These are phyloP conservation scores for Beaufortia kweichowensis DNA, from an alignment of 2,113 vertebrate genomes.

Conservation along the genomic window DNA sequence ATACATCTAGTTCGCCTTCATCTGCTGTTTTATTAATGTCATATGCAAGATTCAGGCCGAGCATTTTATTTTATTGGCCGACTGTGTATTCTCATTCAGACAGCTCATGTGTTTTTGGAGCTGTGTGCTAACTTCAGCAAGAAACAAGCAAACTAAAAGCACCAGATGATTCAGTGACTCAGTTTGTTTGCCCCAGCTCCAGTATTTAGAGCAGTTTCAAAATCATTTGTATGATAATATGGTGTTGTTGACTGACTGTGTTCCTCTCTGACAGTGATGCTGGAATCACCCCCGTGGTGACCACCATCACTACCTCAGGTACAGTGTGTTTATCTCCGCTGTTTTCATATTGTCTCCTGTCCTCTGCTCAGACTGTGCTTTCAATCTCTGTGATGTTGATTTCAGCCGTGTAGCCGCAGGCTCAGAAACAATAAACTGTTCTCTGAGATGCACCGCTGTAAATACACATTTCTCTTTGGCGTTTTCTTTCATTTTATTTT, in stretches of 20 bases:
- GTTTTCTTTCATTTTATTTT: conserved; percentile 37
- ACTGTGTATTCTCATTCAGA: background rate
- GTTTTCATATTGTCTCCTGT: conserved; percentile 27
- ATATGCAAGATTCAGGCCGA: too few relatives aligned
- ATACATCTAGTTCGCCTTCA: background rate
- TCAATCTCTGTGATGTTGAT: conserved; percentile 17
- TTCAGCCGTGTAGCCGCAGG: conserved; percentile 42
- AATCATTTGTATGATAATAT: conserved; percentile 11
- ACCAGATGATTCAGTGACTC: conserved; percentile 29
- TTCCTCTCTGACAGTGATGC: conserved; percentile 82
- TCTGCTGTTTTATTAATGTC: conserved; percentile 5
- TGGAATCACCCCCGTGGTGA: conserved; percentile 86
- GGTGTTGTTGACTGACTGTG: conserved; percentile 46
- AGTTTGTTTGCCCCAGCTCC: background rate
- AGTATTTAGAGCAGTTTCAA: conserved; percentile 2
- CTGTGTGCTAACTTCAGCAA: background rate
- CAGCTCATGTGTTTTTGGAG: background rate
- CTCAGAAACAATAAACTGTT: conserved; percentile 49
- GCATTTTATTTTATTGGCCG: background rate
- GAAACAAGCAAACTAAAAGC: conserved; percentile 12
- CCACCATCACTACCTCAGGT: conserved; percentile 90
- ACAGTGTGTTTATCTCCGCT: conserved; percentile 43
- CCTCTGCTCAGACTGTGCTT: conserved; percentile 10
- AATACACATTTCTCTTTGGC: conserved; percentile 54
- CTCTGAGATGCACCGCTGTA: conserved; percentile 45